Evolutionary conservation across 53 echinoderm and acorn worm genomes (phyloP).

Genomic region (Hippasteria phrygiana): DNA sequence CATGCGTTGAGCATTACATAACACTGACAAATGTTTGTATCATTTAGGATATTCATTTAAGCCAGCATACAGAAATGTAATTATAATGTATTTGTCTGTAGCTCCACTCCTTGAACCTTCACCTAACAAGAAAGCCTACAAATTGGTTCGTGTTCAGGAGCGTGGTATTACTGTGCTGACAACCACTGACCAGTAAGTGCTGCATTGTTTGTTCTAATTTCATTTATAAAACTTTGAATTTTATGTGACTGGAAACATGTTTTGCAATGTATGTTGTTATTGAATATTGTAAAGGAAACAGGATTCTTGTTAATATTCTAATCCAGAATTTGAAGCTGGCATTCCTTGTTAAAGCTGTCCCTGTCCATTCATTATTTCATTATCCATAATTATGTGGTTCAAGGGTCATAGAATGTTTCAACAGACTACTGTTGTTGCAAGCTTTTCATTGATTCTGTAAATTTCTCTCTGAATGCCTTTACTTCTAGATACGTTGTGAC

Average conservation of each 20-base stretch:
- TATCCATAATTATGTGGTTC: too few relatives aligned
- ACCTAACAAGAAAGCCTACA: conserved; percentile 98
- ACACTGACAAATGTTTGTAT: too few relatives aligned
- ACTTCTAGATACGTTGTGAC: conserved; percentile 90
- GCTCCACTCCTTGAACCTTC: conserved; percentile 83
- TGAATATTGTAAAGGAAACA: too few relatives aligned
- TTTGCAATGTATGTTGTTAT: too few relatives aligned
- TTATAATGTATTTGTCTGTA: conserved; percentile 61
- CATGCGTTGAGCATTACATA: too few relatives aligned
- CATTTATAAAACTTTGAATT: background rate
- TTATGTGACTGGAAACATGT: background rate
- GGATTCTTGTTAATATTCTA: background rate
- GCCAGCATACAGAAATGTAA: too few relatives aligned
- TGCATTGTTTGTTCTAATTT: background rate
- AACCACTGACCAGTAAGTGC: conserved; percentile 91
- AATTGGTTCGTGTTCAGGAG: conserved; percentile 93
- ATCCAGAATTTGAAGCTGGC: conserved; percentile 77
- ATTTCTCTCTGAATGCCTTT: background rate
- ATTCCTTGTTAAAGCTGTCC: too few relatives aligned
- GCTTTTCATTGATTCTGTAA: background rate
- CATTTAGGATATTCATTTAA: too few relatives aligned
- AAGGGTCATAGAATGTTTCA: too few relatives aligned
- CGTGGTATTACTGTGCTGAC: conserved; percentile 95
- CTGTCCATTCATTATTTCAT: too few relatives aligned
- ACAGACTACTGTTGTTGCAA: background rate